Conservation (phyloP, 2,113 vertebrate genomes). For the Vombatus ursinus region DNA sequence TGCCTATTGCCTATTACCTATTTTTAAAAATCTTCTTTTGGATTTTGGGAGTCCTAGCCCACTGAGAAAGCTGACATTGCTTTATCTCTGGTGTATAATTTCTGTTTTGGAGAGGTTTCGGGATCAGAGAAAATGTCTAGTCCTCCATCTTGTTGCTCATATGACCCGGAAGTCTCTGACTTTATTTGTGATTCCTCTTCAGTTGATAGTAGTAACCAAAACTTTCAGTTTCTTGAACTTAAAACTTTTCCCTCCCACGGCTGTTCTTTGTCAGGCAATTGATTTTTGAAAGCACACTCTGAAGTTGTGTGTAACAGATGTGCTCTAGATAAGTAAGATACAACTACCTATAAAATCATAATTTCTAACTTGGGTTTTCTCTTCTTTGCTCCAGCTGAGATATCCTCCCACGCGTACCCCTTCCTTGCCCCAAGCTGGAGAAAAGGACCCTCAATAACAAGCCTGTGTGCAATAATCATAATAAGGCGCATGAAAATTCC, state of each 20-base stretch:
- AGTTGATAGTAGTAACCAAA: neutral
- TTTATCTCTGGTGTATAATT: neutral
- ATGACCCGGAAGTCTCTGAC: neutral
- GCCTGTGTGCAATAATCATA: neutral
- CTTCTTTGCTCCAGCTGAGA: rapidly evolving
- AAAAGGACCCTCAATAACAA: neutral
- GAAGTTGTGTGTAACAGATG: rapidly evolving
- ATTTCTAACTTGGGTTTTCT: neutral
- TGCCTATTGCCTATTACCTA: no score
- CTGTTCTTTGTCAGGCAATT: neutral
- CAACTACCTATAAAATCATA: no score
- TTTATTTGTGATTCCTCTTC: neutral
- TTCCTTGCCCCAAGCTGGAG: neutral
- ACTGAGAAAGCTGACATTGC: neutral
- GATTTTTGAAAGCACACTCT: neutral
- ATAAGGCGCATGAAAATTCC: neutral
- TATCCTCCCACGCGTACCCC: neutral
- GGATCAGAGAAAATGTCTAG: neutral
- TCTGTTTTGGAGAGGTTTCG: neutral
- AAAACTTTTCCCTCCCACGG: neutral
- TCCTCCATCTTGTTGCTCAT: neutral
- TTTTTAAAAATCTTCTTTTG: no score
- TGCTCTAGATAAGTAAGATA: neutral
- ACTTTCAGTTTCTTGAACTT: neutral
- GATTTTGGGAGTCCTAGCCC: no score